Evolutionary conservation across 2,888 invertebrate genomes (phyloP), one percentile per base, ranked within the genome.

Genomic region (Archips crataeganus): DNA sequence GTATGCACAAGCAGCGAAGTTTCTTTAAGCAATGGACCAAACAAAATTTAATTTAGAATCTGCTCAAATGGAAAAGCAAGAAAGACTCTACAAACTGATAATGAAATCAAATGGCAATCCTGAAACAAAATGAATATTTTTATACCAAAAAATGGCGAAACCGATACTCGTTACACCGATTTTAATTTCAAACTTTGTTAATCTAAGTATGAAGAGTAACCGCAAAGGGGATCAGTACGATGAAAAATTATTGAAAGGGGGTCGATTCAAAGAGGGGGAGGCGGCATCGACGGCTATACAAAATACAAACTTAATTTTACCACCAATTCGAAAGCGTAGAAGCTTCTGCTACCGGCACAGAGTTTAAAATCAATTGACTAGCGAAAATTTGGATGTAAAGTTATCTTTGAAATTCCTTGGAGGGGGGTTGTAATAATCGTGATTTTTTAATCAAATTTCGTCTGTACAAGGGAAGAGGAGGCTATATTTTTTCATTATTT

Each of bases 401-500:
- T 85, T 79, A 77, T 79, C 81, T 84, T 87, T 84, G 84, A 85
- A 86, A 87, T 87, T 86, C 82, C 87, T 80, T 82, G 85, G 86
- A 88, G 92, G 92, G 90, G 89, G 90, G 82, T 80, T 87, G 93
- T 93, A 94, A 94, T 94, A 94, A 94, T 95, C 94, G 94, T 94
- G 95, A 94, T 94, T 95, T 95, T 94, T 95, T 95, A 95, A 95
- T 95, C 94, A 95, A 94, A 94, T 95, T 94, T 94, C 94, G 93
- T 92, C 94, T 90, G 93, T 90, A 91, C 90, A 92, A 92, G 92
- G 93, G 91, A 91, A 92, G 92, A 92, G 92, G 87, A 86, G 90
- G 92, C 90, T 91, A 93, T 94, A 94, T 94, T 93, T 94, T 94
- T 94, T 93, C 94, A 94, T 94, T 94, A 94, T 94, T 94, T 94